Base-by-base conservation (phyloP, 2,113 vertebrate species). In the Craseonycteris thonglongyai region DNA sequence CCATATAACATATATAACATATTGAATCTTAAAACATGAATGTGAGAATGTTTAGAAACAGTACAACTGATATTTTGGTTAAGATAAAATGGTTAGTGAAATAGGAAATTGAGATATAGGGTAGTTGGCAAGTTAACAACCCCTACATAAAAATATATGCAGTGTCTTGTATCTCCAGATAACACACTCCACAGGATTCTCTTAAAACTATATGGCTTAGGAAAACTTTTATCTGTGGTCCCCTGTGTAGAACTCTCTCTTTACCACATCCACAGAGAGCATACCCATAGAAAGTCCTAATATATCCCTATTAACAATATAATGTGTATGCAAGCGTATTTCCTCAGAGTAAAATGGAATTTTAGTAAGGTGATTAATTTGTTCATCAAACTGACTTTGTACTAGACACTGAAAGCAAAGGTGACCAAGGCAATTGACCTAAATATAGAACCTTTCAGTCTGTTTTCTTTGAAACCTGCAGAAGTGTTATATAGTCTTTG, bases 281-380 rank as follows among this genome's bases (percentile, higher is more conserved):
- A 49, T 33, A 45, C 4, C 30, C 4, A 10, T 45, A 26, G 30
- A 58, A 5, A 58, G 30, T 92, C 76, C 6, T 2, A 49, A 0
- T n/a, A 71, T 45, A 63, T 21, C 33, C 38, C 61, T 87, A 78
- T 6, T 51, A 56, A 56, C 30, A 72, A 38, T 49, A 56, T 68
- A 65, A 58, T 47, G 11, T 78, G 16, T 33, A 49, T 42, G 22
- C n/a, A 95, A 69, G 74, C 8, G 5, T 56, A 47, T 49, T 89
- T 83, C 16, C 28, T 82, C 47, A 92, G 51, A 93, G 79, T 91
- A 61, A 88, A 54, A 56, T 45, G 5, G 22, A 65, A 56, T 88
- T 86, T 93, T 68, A 86, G 45, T 68, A 58, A 71, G 78, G n/a
- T 16, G 30, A 82, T 94, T 72, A 38, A 66, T 92, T 85, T 88